A percentile compares a stretch with the other conserved stretches of the same genome.
These are phyloP conservation scores for Mastacembelus armatus DNA, from an alignment of 2,797 vertebrate species.

Conservation along the genomic window DNA sequence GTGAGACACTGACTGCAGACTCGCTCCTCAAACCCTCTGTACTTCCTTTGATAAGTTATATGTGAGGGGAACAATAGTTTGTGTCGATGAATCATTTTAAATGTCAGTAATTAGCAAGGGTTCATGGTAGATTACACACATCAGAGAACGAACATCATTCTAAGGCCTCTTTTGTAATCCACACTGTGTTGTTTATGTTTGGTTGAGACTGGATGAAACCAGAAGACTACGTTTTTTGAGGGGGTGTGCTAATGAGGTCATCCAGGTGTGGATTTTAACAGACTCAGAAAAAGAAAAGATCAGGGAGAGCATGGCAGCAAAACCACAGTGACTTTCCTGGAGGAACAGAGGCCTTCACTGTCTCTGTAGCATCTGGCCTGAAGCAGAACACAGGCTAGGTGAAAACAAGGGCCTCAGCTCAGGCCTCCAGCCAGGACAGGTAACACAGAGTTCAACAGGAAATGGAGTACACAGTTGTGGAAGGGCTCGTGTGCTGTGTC, in stretches of 20 bases:
- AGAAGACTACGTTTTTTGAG: slow-evolving; percentile 32
- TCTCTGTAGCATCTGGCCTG: slow-evolving; percentile 67
- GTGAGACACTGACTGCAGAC: slow-evolving; percentile 45
- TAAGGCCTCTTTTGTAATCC: slow-evolving; percentile 11
- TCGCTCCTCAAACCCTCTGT: slow-evolving; percentile 43
- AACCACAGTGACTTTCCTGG: slow-evolving; percentile 25
- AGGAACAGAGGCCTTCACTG: slow-evolving; percentile 66
- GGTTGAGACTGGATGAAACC: slow-evolving; percentile 28
- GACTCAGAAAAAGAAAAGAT: slow-evolving; percentile 26
- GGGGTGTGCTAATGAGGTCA: slow-evolving; percentile 55
- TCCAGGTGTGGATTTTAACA: slow-evolving; percentile 67
- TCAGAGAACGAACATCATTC: background rate
- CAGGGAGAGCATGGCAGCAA: background rate
- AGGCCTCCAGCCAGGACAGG: slow-evolving; percentile 56
- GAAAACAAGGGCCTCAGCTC: slow-evolving; percentile 35
- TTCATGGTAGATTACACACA: slow-evolving; percentile 48
- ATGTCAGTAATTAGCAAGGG: slow-evolving; percentile 36
- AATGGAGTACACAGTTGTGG: slow-evolving; percentile 63
- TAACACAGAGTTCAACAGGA: slow-evolving; percentile 78
- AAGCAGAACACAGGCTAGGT: slow-evolving; percentile 42
- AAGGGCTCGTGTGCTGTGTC: slow-evolving; percentile 53
- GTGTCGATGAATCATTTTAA: slow-evolving; percentile 30
- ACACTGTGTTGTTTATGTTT: slow-evolving; percentile 39
- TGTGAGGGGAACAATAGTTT: slow-evolving; percentile 23
- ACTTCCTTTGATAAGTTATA: slow-evolving; percentile 40